Conservation (phyloP, 1,140 invertebrate genomes). For the Ostrea denselamellosa region DNA sequence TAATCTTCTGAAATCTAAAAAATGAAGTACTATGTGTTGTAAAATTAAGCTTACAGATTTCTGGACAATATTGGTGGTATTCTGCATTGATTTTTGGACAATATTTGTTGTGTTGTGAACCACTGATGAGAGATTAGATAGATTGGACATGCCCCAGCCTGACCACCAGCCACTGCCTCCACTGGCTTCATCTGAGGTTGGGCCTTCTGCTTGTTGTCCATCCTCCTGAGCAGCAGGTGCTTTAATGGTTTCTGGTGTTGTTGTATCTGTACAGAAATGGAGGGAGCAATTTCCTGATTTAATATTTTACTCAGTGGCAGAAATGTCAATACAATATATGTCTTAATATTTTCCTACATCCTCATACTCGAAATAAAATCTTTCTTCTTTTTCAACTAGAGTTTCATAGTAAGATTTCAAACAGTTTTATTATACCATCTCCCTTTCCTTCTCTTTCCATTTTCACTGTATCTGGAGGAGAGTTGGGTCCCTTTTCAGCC, state of each 20-base stretch:
- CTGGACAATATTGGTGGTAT: slow-evolving; percentile 1
- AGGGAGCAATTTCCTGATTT: not conserved
- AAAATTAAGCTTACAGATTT: not conserved
- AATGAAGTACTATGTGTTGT: not conserved
- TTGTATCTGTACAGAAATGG: not conserved
- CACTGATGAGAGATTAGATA: slow-evolving; percentile 44
- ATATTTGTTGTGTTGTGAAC: slow-evolving; percentile 69
- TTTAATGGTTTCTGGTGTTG: slow-evolving; percentile 17
- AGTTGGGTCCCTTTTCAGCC: slow-evolving; percentile 47
- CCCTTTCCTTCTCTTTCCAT: slow-evolving; percentile 38
- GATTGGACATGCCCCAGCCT: slow-evolving; percentile 71
- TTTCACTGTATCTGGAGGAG: slow-evolving; percentile 19
- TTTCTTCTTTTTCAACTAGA: not conserved
- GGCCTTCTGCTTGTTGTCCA: not conserved
- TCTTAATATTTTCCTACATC: slow-evolving; percentile 36
- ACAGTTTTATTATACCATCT: not conserved
- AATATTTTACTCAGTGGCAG: slow-evolving; percentile 6
- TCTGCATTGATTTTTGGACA: slow-evolving; percentile 55
- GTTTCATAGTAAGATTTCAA: not conserved
- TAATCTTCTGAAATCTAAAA: not conserved
- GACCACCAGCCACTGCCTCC: slow-evolving; percentile 68
- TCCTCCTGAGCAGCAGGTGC: slow-evolving; percentile 11
- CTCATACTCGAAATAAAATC: not conserved
- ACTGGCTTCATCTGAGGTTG: not conserved
- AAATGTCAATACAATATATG: no score